Base-by-base conservation (phyloP, 2,797 vertebrate genomes). In the Pagetopsis macropterus region DNA sequence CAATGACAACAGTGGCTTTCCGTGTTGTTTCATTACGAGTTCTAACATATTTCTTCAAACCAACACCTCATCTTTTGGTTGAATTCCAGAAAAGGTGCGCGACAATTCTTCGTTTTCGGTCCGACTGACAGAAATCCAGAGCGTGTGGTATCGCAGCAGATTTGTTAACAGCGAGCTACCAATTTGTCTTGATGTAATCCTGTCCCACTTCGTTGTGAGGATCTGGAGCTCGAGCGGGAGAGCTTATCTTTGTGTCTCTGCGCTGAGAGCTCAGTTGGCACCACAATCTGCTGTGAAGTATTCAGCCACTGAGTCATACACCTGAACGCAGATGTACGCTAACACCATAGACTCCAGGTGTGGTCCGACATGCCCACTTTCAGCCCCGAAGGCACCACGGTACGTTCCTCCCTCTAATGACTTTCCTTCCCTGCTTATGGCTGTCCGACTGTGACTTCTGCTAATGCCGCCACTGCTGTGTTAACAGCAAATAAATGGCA, bases 401-500 rank as follows among this genome's bases (percentile, higher is more conserved):
- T 55, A 40, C 31, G 31, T 43, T 65, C 57, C 31, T 54, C 21
- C 5, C 58, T 72, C 45, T 75, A 63, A 78, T 59, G 64, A 61
- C 67, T 62, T 68, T 68, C 65, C 14, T 56, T 65, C 70, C 73
- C 61, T n/a, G 31, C 60, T 69, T 56, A n/a, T 48, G 58, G 19
- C 56, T 59, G 64, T 74, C 73, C 17, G 3, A 40, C 71, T 75
- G 71, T 61, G 64, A 78, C 69, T 73, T 73, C 75, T 7, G 63
- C 75, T 79, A 79, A 70, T 71, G 67, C 74, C 16, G 64, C 79
- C 1, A 43, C 79, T 43, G 77, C 78, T 84, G 76, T 41, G 75
- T 76, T 84, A 83, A 83, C 62, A 68, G 80, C 82, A 67, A 79
- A 91, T 79, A 78, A 89, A 83, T 82, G 79, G 74, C 76, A 63